Evolutionary conservation across 2,113 vertebrate species (phyloP).

Genomic region (Sialia sialis): DNA sequence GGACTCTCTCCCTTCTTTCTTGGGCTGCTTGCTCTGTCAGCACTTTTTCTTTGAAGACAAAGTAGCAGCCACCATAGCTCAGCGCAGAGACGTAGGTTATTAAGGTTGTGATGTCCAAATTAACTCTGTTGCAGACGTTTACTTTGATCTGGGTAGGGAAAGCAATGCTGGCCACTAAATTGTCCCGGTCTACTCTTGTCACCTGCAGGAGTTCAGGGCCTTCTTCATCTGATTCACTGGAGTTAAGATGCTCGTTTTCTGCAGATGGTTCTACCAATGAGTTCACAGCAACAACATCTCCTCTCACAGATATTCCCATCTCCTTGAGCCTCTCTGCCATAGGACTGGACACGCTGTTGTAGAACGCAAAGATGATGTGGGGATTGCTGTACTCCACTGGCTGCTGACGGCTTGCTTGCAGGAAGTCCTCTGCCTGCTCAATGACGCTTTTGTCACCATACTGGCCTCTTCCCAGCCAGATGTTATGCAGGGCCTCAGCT

Average conservation of each 20-base stretch:
- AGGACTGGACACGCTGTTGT: conserved; percentile 89
- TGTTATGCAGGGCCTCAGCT: conserved; percentile 94
- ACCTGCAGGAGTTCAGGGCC: conserved; percentile 63
- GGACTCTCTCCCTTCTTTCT: conserved; percentile 83
- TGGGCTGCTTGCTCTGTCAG: conserved; percentile 92
- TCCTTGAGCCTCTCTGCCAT: conserved; percentile 85
- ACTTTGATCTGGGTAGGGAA: conserved; percentile 87
- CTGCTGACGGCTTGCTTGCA: conserved; percentile 88
- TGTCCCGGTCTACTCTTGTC: conserved; percentile 82
- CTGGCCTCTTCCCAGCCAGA: conserved; percentile 95
- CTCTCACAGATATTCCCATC: conserved; percentile 90
- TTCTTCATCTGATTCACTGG: conserved; percentile 71
- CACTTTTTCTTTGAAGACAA: conserved; percentile 89
- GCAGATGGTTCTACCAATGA: conserved; percentile 45
- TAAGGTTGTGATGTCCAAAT: conserved; percentile 94
- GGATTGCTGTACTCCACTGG: conserved; percentile 89
- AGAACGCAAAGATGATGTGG: conserved; percentile 92
- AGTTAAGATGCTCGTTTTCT: not conserved
- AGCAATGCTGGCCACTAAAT: conserved; percentile 82
- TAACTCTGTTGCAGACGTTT: conserved; percentile 83
- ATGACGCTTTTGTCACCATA: conserved; percentile 92
- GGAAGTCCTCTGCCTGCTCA: conserved; percentile 88
- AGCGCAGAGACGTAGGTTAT: conserved; percentile 92
- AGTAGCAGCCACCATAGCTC: conserved; percentile 88
- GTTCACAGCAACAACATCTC: conserved; percentile 90